Evolutionary conservation across 2,888 invertebrate genomes (phyloP).

Genomic region (Polylopha cassiicola): DNA sequence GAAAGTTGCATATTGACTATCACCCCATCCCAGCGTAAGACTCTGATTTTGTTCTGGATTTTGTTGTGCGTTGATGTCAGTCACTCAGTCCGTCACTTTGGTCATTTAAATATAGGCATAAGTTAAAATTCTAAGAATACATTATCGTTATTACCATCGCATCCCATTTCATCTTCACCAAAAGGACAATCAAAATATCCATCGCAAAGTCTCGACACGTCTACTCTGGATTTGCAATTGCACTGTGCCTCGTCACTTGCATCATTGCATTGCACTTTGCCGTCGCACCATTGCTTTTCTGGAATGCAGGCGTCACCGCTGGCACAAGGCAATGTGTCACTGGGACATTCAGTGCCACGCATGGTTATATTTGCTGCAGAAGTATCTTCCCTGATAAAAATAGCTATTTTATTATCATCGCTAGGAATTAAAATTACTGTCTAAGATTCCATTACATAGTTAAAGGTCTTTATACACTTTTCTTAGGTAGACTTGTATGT

Average conservation of each 20-base stretch:
- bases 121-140: too few species aligned
- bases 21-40: too few species aligned
- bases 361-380: constrained; percentile 31
- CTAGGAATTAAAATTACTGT: too few species aligned
- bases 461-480: too few species aligned
- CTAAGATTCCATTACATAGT: too few species aligned
- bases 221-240: constrained; percentile 83
- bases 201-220: constrained; percentile 83
- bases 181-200: constrained; percentile 89
- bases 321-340: constrained; percentile 45
- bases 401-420: too few species aligned
- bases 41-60: too few species aligned
- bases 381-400: constrained; percentile 31
- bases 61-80: too few species aligned
- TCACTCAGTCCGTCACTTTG: too few species aligned
- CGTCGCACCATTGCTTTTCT: constrained; percentile 82
- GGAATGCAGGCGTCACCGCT: constrained; percentile 72
- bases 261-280: constrained; percentile 84
- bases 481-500: too few species aligned
- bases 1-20: too few species aligned
- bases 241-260: constrained; percentile 87
- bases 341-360: constrained; percentile 48
- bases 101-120: too few species aligned
- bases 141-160: constrained; percentile 87
- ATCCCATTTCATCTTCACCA: constrained; percentile 88